Evolutionary conservation across 2,113 vertebrate species (phyloP).

Genomic region (Odontesthes bonariensis): DNA sequence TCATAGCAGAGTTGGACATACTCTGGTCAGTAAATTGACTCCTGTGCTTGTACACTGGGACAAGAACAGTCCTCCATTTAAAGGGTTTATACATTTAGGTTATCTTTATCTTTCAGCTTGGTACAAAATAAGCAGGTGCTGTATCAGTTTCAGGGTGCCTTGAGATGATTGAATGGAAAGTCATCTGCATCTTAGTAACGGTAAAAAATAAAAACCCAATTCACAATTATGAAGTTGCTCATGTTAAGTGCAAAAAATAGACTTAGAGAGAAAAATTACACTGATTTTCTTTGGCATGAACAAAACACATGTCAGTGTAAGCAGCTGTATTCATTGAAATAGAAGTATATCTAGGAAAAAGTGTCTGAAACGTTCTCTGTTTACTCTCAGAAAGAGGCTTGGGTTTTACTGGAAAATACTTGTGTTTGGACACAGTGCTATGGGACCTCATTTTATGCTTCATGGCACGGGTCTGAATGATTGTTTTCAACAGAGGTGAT

Average conservation of each 20-base stretch:
- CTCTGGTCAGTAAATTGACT: too few species aligned
- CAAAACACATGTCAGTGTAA: not conserved
- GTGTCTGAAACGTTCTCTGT: not conserved
- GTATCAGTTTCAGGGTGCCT: not conserved
- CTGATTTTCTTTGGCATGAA: too few species aligned
- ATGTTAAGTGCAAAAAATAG: not conserved
- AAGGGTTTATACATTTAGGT: not conserved
- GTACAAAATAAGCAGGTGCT: not conserved
- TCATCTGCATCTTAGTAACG: not conserved
- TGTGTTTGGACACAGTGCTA: not conserved
- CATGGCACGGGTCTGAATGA: too few species aligned
- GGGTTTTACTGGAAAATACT: not conserved
- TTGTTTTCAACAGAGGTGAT: too few species aligned
- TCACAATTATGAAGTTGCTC: not conserved
- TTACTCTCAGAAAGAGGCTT: not conserved
- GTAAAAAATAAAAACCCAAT: too few species aligned
- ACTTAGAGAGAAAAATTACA: too few species aligned
- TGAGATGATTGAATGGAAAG: not conserved
- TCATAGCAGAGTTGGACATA: too few species aligned
- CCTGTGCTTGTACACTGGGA: too few species aligned
- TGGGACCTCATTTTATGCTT: not conserved
- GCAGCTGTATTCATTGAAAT: not conserved
- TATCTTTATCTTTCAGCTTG: slow-evolving; percentile 5
- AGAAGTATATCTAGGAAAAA: not conserved
- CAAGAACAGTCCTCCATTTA: too few species aligned